Evolutionary conservation across 2,888 invertebrate species (phyloP).

Genomic region (Zeuzera pyrina): DNA sequence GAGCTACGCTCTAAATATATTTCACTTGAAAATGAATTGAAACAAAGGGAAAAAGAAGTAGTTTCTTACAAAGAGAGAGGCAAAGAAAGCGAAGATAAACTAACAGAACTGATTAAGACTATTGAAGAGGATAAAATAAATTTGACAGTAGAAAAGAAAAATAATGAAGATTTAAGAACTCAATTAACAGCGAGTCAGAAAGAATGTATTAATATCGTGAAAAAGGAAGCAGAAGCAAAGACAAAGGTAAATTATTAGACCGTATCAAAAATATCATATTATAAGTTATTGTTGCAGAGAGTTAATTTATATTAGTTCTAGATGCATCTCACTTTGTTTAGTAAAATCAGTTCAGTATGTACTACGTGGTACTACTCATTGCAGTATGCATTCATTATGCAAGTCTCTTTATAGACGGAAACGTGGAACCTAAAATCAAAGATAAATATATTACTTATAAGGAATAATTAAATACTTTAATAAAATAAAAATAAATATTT

Average conservation of each 20-base stretch:
- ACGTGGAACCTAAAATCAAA: no score
- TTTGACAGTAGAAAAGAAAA: constrained; percentile 43
- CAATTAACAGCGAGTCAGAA: constrained; percentile 41
- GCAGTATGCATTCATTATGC: no score
- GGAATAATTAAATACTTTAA: no score
- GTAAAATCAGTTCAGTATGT: no score
- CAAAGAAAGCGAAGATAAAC: constrained; percentile 35
- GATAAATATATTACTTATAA: no score
- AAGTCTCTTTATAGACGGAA: no score
- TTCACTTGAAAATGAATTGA: constrained; percentile 34
- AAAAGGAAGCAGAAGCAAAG: constrained; percentile 57
- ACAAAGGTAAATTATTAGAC: constrained; percentile 38
- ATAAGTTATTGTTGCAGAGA: no score
- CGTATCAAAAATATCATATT: no score
- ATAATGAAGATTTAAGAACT: constrained; percentile 38
- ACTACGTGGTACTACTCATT: no score
- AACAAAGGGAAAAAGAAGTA: constrained; percentile 59
- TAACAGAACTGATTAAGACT: constrained; percentile 30
- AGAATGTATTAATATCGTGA: constrained; percentile 37
- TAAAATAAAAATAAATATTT: no score
- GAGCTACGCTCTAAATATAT: constrained; percentile 31
- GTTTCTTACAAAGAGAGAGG: constrained; percentile 48
- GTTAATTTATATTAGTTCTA: no score
- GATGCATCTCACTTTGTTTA: no score
- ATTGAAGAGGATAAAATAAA: constrained; percentile 46